Base-by-base conservation (phyloP, 1,140 invertebrate genomes). In the Sesamia nonagrioides region DNA sequence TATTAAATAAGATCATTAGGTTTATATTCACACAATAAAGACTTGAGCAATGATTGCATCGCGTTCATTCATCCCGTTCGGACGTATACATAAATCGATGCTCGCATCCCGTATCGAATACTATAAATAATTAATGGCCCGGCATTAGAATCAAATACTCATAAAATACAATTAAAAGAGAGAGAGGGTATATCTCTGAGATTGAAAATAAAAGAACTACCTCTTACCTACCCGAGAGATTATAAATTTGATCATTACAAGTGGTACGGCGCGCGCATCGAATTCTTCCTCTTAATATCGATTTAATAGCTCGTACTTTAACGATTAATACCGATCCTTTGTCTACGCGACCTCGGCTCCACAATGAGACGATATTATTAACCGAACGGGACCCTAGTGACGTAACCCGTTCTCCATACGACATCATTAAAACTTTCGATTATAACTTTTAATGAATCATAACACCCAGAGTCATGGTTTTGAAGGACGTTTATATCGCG, bases 91-190 rank as follows among this genome's bases (percentile, higher is more conserved):
- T 92, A 92, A 94, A 94, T 94, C 91, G 86, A 89, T 89, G 79
- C 82, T 86, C 88, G 88, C 86, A 85, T 91, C 90, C 91, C 90
- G 88, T 93, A 93, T 92, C 91, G 93, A 93, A 94, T 92, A 92
- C 91, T 94, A 94, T 94, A 93, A 94, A 94, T 94, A 94, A 94
- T 93, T 94, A 94, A 94, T 94, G 91, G 91, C 84, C 88, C 88
- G 80, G 89, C 91, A 95, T 94, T 95, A 95, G 92, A 95, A 95
- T 95, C 93, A 93, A 94, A 94, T 94, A 94, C 92, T 93, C 93
- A 93, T 94, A 94, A 94, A 94, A 94, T 94, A 94, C 93, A 94
- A 94, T 94, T 95, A 95, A 94, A 93, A 93, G 91, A 93, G 92
- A 93, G 92, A 95, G 91, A 93, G 89, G 89, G 89, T 87, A 91